Evolutionary conservation across 1,140 invertebrate species (phyloP).

Genomic region (Chlorops oryzae): DNA sequence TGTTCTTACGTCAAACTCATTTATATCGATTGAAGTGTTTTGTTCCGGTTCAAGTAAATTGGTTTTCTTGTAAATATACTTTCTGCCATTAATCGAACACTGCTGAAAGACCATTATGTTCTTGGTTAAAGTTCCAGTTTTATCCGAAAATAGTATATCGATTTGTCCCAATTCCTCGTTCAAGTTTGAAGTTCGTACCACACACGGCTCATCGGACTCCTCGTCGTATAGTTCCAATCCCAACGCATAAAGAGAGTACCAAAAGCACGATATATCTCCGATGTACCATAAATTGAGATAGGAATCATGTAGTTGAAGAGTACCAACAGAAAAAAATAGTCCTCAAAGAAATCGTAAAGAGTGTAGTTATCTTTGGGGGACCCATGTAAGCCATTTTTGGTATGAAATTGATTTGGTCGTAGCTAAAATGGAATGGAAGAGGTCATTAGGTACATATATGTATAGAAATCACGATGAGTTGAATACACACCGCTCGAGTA

Average conservation of each 20-base stretch:
- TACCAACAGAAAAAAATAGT: conserved; percentile 94
- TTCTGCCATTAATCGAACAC: conserved; percentile 71
- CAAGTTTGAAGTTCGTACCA: conserved; percentile 94
- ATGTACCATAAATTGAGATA: conserved; percentile 95
- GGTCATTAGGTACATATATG: neutral
- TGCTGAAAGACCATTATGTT: conserved; percentile 97
- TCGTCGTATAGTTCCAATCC: conserved; percentile 92
- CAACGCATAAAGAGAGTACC: conserved; percentile 81
- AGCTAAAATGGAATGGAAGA: neutral
- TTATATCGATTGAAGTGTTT: conserved; percentile 19
- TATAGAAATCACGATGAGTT: neutral
- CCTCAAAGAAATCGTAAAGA: conserved; percentile 55
- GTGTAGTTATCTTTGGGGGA: conserved; percentile 17
- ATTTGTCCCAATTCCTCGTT: conserved; percentile 98
- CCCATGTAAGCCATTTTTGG: conserved; percentile 47
- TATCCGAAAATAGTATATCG: conserved; percentile 89
- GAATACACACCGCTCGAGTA: conserved; percentile 49
- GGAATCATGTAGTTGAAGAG: conserved; percentile 98
- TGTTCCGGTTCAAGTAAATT: conserved; percentile 35
- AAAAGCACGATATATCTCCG: conserved; percentile 93
- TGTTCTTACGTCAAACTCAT: conserved; percentile 19
- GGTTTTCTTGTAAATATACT: conserved; percentile 55
- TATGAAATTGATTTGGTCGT: neutral
- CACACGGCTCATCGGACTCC: conserved; percentile 82
- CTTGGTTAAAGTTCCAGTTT: conserved; percentile 91